Conservation (phyloP, 1,140 invertebrate species). For the Drosophila nannoptera region DNA sequence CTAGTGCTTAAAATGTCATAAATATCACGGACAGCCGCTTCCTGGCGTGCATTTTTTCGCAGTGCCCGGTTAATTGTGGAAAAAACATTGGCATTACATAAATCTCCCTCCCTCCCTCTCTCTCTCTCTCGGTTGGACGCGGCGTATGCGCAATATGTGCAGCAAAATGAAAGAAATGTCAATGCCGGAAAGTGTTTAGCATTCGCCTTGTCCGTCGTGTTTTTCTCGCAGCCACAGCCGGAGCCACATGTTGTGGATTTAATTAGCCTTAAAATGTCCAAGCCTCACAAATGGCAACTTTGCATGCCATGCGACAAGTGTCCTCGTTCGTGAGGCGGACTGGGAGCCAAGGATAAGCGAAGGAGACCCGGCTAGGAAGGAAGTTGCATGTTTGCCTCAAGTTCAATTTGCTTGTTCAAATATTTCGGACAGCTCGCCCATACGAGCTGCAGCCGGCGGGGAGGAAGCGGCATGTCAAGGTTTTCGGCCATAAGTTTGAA, state of each 20-base stretch:
- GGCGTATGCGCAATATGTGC: slow-evolving; percentile 70
- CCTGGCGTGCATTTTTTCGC: slow-evolving; percentile 27
- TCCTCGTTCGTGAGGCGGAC: slow-evolving; percentile 18
- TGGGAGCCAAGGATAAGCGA: slow-evolving; percentile 39
- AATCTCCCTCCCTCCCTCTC: too few species aligned
- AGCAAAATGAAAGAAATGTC: slow-evolving; percentile 55
- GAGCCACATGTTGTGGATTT: slow-evolving; percentile 53
- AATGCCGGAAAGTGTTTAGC: slow-evolving; percentile 74
- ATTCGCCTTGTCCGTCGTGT: slow-evolving; percentile 33
- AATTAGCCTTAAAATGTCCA: slow-evolving; percentile 71
- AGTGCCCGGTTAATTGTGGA: slow-evolving; percentile 49
- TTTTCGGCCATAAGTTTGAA: slow-evolving; percentile 1
- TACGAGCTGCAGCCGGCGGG: background rate
- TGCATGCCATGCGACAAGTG: slow-evolving; percentile 56
- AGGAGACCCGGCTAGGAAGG: slow-evolving; percentile 41
- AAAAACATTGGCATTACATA: slow-evolving; percentile 53
- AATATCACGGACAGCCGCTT: slow-evolving; percentile 57
- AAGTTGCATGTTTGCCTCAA: slow-evolving; percentile 67
- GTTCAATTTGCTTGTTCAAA: slow-evolving; percentile 62
- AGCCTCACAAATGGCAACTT: slow-evolving; percentile 51
- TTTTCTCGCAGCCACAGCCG: background rate
- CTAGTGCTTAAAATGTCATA: slow-evolving; percentile 66
- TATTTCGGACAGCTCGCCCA: slow-evolving; percentile 41
- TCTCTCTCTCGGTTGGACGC: slow-evolving; percentile 42
- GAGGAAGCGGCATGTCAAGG: slow-evolving; percentile 14